Evolutionary conservation across 2,888 invertebrate genomes (phyloP).

Genomic region (Drosophila affinis): DNA sequence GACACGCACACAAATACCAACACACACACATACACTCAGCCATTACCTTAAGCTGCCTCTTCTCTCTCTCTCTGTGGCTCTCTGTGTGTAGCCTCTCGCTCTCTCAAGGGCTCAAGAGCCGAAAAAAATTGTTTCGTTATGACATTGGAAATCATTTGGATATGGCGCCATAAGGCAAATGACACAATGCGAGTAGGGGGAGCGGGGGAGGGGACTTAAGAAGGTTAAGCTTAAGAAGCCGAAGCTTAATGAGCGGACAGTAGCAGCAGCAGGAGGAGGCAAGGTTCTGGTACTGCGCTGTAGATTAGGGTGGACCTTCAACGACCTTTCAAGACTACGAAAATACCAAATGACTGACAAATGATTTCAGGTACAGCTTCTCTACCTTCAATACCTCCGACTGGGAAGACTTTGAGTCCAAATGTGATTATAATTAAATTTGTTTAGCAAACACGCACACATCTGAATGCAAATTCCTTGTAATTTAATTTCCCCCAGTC

Average conservation of each 20-base stretch:
- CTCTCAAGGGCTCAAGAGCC: conserved; percentile 59
- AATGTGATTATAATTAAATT: conserved; percentile 12
- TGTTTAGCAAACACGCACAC: conserved; percentile 29
- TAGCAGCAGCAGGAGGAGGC: background rate
- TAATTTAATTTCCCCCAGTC: conserved; percentile 6
- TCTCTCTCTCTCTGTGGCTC: conserved; percentile 22
- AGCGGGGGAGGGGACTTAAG: background rate
- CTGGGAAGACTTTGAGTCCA: background rate
- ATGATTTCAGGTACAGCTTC: background rate
- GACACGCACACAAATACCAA: conserved; percentile 37
- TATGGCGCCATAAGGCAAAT: conserved; percentile 54
- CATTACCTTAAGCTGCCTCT: conserved; percentile 38
- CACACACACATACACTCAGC: conserved; percentile 12
- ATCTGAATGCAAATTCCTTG: conserved; percentile 2
- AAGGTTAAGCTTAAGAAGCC: conserved; percentile 16
- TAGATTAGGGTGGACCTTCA: background rate
- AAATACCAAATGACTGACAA: background rate
- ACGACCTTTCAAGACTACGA: background rate
- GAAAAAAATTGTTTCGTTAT: conserved; percentile 38
- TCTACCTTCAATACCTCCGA: background rate
- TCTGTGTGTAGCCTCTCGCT: conserved; percentile 14
- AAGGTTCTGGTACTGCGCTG: background rate
- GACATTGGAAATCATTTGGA: conserved; percentile 44
- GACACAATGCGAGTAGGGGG: conserved; percentile 14
- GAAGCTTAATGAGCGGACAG: background rate